Percentiles rank a stretch among this genome's conserved stretches.
These are phyloP conservation scores for Narcine bancroftii DNA, from an alignment of 2,113 vertebrate species.

Conservation along the genomic window DNA sequence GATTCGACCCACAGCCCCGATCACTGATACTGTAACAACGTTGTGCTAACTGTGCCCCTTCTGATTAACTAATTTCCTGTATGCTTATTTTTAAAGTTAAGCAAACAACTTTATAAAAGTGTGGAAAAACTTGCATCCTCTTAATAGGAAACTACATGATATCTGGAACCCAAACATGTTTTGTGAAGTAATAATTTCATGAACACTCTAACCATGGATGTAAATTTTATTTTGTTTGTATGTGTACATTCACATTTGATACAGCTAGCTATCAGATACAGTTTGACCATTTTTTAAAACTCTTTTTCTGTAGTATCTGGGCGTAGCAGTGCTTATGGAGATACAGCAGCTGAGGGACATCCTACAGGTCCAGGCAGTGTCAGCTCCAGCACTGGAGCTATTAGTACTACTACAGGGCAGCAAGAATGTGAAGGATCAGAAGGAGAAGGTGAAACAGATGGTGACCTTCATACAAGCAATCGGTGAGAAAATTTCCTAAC, in stretches of 20 bases:
- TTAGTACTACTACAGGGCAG: slow-evolving; percentile 90
- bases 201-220: background rate
- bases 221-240: background rate
- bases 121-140: background rate
- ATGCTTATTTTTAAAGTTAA: background rate
- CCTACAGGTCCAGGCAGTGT: slow-evolving; percentile 86
- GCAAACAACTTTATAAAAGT: background rate
- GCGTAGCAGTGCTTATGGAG: slow-evolving; percentile 91
- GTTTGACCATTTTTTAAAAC: background rate
- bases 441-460: slow-evolving; percentile 80
- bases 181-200: background rate
- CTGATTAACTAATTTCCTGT: background rate
- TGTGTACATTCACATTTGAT: background rate
- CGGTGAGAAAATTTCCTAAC: slow-evolving; percentile 55
- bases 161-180: background rate
- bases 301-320: slow-evolving; percentile 74
- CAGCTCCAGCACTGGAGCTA: slow-evolving; percentile 93
- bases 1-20: no score
- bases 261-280: background rate
- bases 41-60: no score
- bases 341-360: slow-evolving; percentile 80
- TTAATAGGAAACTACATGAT: background rate
- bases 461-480: slow-evolving; percentile 88
- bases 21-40: no score
- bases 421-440: slow-evolving; percentile 90